Conservation (phyloP, 2,888 invertebrate genomes). For the Agriopis aurantiaria region DNA sequence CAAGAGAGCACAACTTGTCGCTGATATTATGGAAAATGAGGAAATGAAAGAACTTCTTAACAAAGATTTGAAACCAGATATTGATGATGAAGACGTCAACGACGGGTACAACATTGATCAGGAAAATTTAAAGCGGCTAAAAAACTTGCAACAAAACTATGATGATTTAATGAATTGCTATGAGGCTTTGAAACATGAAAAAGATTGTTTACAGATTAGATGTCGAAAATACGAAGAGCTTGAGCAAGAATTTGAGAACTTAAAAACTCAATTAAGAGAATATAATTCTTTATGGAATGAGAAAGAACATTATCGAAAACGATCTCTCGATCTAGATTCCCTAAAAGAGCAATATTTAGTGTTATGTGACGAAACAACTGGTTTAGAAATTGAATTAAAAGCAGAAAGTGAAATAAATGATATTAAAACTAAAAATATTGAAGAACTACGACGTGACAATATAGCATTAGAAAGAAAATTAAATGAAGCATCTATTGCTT, state of each 20-base stretch:
- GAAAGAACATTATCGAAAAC: slow-evolving; percentile 74
- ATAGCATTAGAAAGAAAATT: slow-evolving; percentile 68
- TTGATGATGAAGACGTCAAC: slow-evolving; percentile 50
- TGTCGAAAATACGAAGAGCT: slow-evolving; percentile 70
- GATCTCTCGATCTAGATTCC: slow-evolving; percentile 71
- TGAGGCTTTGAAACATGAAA: slow-evolving; percentile 74
- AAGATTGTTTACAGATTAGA: slow-evolving; percentile 61
- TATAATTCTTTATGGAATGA: slow-evolving; percentile 76
- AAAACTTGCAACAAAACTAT: slow-evolving; percentile 72
- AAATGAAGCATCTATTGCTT: slow-evolving; percentile 62
- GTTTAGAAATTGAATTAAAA: slow-evolving; percentile 71
- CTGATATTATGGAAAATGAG: slow-evolving; percentile 77
- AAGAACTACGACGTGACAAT: slow-evolving; percentile 69
- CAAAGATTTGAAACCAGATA: slow-evolving; percentile 59
- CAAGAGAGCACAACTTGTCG: slow-evolving; percentile 76
- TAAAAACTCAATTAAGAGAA: slow-evolving; percentile 68
- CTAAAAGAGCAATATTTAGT: slow-evolving; percentile 75
- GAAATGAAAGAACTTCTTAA: slow-evolving; percentile 78
- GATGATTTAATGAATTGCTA: slow-evolving; percentile 73
- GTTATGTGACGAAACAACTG: slow-evolving; percentile 73
- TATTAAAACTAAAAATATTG: slow-evolving; percentile 66
- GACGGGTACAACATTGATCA: slow-evolving; percentile 65
- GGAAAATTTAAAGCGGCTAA: slow-evolving; percentile 72
- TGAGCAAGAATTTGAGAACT: slow-evolving; percentile 66
- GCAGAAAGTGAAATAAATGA: slow-evolving; percentile 76